These are phyloP conservation scores for Echinometra lucunter DNA, from an alignment of 53 echinoderm and acorn worm genomes.

Conservation along the genomic window DNA sequence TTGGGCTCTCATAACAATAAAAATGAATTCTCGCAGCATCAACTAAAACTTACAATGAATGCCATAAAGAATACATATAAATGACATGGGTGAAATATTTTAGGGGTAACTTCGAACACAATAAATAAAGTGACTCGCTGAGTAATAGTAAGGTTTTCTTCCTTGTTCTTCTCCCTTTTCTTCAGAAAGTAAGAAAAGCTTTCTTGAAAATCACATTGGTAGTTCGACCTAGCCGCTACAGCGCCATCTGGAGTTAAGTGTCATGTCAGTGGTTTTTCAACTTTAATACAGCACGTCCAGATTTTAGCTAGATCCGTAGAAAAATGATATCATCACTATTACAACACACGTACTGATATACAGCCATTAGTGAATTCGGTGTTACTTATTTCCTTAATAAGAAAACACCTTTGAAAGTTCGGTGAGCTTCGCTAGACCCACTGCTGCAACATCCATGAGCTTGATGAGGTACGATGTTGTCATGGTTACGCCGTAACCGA, in stretches of 20 bases:
- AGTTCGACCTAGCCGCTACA: neutral
- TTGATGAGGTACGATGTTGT: neutral
- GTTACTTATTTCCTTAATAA: neutral
- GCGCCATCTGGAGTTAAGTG: constrained; percentile 9
- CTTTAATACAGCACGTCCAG: neutral
- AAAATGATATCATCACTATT: neutral
- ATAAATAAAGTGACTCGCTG: neutral
- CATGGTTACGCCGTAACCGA: constrained; percentile 63
- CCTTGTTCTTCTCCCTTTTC: neutral
- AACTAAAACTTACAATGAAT: too few species aligned
- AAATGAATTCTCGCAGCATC: too few species aligned
- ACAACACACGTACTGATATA: neutral
- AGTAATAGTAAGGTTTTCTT: neutral
- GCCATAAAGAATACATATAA: too few species aligned
- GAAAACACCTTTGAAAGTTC: neutral
- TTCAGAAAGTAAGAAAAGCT: neutral
- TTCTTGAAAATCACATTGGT: neutral
- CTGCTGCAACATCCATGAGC: neutral
- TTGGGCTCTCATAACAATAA: too few species aligned
- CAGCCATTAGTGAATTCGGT: neutral
- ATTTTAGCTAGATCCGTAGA: neutral
- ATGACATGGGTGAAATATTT: too few species aligned
- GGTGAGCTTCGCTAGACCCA: neutral
- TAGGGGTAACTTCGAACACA: neutral
- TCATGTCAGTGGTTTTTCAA: neutral